phyloP scores from a whole-genome alignment of 2,113 vertebrate species.

The Ictalurus punctatus region DNA sequence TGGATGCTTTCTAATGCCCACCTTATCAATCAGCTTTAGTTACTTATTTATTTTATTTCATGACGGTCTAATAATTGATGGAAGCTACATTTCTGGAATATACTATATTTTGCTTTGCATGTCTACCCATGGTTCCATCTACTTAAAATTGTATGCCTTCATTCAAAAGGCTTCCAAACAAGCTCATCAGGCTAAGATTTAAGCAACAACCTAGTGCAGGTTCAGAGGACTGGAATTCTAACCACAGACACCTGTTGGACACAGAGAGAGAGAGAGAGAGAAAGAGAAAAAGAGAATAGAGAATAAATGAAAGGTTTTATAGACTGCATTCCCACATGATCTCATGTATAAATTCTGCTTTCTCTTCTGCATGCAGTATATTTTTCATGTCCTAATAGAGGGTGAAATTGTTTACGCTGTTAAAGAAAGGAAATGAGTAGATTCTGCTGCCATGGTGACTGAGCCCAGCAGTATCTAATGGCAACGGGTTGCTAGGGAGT shows the following conservation, averaged over 20 bases:
- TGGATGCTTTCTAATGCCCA: not conserved
- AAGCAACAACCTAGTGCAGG: constrained; percentile 26
- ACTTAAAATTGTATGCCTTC: not conserved
- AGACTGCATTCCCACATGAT: constrained; percentile 24
- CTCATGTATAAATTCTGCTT: constrained; percentile 31
- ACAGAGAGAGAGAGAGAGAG: not conserved
- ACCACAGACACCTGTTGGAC: constrained; percentile 31
- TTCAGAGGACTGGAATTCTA: constrained; percentile 22
- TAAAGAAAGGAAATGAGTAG: constrained; percentile 66
- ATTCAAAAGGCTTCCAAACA: not conserved
- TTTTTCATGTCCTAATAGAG: constrained; percentile 53
- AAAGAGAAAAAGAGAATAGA: not conserved
- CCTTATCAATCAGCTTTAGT: not conserved
- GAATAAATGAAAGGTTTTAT: not conserved
- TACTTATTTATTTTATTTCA: not conserved
- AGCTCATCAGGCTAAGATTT: not conserved
- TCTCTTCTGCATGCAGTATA: constrained; percentile 26
- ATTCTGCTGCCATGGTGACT: constrained; percentile 77
- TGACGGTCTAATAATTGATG: not conserved
- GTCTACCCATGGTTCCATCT: not conserved
- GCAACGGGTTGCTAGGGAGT: constrained; percentile 70
- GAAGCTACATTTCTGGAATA: not conserved
- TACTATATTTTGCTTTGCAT: not conserved
- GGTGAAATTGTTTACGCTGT: constrained; percentile 50
- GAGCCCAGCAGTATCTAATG: constrained; percentile 73